Base-by-base conservation (phyloP, 2,888 invertebrate genomes). In the Boloria euphrosyne region DNA sequence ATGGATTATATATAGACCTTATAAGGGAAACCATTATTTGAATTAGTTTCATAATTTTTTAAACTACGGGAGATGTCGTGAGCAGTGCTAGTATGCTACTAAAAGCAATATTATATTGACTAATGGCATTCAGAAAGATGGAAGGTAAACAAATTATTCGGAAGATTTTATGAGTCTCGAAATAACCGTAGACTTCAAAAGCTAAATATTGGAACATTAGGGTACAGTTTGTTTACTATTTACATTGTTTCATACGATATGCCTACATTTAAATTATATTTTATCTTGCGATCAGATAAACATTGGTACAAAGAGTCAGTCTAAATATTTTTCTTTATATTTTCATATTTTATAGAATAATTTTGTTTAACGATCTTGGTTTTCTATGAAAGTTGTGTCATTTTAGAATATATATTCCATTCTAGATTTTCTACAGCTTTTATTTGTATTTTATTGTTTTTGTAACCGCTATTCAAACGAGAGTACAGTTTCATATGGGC, bases 91-190 rank as follows among this genome's bases (percentile, higher is more conserved):
- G 27, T 16, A 46, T 57, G n/a, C 2, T 57, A 22, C 22, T 46
- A 57, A 57, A 16, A 46, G 22, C 44, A 22, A 44, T 57, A 57
- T 46, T 13, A 46, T 22, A 27, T 13, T 46, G n/a, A 44, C 22
- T 57, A 57, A 58, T 58, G 13, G 58, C 31, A 76, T 70, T 81
- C 78, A 78, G 75, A 72, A 69, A 73, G 74, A 70, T 70, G 76
- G 73, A 72, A 78, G 71, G 75, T 79, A 81, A 80, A 80, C 80
- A 80, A 75, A 77, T 75, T 74, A 71, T 70, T 74, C 70, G 63
- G 69, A 69, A 74, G 71, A 75, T 75, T 76, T 75, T 80, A 82
- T 70, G 74, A 69, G 70, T 71, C 71, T 70, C 59, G 69, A 71
- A 76, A 71, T 75, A 74, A 73, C 71, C 66, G 54, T 54, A 63